Conservation (phyloP, 2,113 vertebrate species). For the Leuciscus idus region DNA sequence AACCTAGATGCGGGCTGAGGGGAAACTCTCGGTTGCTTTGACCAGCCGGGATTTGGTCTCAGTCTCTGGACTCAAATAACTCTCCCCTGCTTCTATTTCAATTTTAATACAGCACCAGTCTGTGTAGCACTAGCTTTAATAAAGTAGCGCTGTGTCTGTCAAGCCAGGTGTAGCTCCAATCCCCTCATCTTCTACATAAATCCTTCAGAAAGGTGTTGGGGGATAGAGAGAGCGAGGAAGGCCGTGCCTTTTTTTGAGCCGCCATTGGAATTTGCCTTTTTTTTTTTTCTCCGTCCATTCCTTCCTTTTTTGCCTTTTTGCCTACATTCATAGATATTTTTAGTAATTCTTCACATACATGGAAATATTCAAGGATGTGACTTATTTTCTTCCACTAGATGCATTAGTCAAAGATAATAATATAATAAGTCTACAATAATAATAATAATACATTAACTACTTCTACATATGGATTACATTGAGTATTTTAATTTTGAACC, state of each 20-base stretch:
- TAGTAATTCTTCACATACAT: neutral
- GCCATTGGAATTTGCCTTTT: constrained; percentile 53
- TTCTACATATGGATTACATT: too few species aligned
- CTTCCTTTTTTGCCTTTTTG: neutral
- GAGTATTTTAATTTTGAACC: neutral
- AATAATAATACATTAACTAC: too few species aligned
- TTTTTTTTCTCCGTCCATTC: neutral
- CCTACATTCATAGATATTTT: neutral
- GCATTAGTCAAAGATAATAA: neutral
- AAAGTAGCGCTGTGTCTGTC: constrained; percentile 75
- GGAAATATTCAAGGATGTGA: neutral
- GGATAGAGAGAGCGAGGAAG: constrained; percentile 50
- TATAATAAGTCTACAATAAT: too few species aligned
- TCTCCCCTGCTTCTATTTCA: constrained; percentile 69
- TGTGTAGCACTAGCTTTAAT: constrained; percentile 74
- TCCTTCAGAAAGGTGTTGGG: constrained; percentile 77
- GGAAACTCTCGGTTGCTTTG: constrained; percentile 63
- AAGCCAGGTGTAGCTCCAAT: constrained; percentile 76
- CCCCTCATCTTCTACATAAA: constrained; percentile 82
- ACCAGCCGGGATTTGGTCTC: constrained; percentile 72
- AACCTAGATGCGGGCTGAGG: constrained; percentile 55
- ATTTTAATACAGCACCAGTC: constrained; percentile 74
- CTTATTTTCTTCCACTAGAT: neutral
- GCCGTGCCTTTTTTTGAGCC: constrained; percentile 39
- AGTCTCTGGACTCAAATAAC: constrained; percentile 58